Conservation (phyloP, 2,888 invertebrate genomes). For the Emmelina monodactyla region DNA sequence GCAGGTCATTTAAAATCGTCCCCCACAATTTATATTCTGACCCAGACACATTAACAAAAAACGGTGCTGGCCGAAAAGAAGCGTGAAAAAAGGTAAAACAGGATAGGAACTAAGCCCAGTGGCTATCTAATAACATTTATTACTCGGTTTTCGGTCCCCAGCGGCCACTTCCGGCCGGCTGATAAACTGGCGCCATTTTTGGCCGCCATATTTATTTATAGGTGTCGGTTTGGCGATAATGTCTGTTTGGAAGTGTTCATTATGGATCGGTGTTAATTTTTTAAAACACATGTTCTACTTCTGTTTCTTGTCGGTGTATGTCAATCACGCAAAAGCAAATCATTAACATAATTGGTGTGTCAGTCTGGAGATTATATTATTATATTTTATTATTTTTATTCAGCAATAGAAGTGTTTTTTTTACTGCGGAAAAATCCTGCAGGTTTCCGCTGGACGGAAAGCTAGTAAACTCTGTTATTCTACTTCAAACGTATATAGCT, state of each 20-base stretch:
- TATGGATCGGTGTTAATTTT: too few species aligned
- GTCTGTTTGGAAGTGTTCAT: slow-evolving; percentile 30
- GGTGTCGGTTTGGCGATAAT: slow-evolving; percentile 52
- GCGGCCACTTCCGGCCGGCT: slow-evolving; percentile 59
- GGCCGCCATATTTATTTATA: slow-evolving; percentile 66
- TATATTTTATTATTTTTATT: too few species aligned
- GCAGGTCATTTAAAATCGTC: slow-evolving; percentile 34
- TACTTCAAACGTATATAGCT: too few species aligned
- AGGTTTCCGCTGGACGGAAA: too few species aligned
- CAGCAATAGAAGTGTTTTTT: too few species aligned
- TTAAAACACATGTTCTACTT: too few species aligned
- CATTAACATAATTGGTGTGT: too few species aligned
- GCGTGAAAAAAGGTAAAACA: slow-evolving; percentile 41
- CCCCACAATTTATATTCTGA: slow-evolving; percentile 50
- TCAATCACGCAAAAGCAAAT: too few species aligned
- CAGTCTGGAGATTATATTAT: too few species aligned
- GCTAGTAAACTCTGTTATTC: too few species aligned
- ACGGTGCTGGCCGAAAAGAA: slow-evolving; percentile 39
- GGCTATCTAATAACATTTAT: slow-evolving; percentile 68
- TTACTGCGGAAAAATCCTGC: too few species aligned
- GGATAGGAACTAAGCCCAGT: slow-evolving; percentile 55
- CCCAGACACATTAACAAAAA: slow-evolving; percentile 65
- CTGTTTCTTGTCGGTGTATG: too few species aligned
- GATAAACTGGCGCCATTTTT: slow-evolving; percentile 66
- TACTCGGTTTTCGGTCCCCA: slow-evolving; percentile 55